These are phyloP conservation scores for Dendrolimus kikuchii DNA, from an alignment of 1,140 invertebrate genomes.

Conservation along the genomic window DNA sequence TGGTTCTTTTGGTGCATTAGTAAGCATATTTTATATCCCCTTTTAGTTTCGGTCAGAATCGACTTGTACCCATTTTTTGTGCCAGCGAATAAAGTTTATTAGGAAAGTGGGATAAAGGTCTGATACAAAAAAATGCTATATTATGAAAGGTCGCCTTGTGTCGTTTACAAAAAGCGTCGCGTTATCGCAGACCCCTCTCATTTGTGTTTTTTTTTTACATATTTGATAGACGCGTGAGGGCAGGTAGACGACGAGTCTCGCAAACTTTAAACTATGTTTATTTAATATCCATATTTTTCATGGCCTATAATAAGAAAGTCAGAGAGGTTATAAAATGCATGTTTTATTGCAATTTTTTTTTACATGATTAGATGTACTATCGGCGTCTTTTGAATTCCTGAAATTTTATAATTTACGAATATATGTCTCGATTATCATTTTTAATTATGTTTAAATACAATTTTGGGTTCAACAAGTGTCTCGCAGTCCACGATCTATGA, in stretches of 20 bases:
- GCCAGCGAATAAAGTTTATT: constrained; percentile 63
- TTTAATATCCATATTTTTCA: constrained; percentile 5
- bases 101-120: constrained; percentile 59
- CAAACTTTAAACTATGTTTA: constrained; percentile 32
- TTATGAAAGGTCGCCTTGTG: constrained; percentile 55
- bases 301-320: neutral
- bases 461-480: too few relatives aligned
- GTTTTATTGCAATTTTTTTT: neutral
- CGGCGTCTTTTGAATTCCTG: too few relatives aligned
- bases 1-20: constrained; percentile 2
- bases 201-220: constrained; percentile 53
- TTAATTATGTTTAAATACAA: too few relatives aligned
- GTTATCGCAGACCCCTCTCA: constrained; percentile 54
- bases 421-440: too few relatives aligned
- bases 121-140: constrained; percentile 48
- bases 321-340: neutral
- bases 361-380: too few relatives aligned
- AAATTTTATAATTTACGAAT: too few relatives aligned
- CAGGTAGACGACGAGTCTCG: constrained; percentile 57
- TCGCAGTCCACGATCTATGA: too few relatives aligned
- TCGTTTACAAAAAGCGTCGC: constrained; percentile 52
- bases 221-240: constrained; percentile 51
- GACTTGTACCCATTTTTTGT: constrained; percentile 7
- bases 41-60: neutral
- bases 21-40: neutral